A percentile compares a stretch with the other conserved stretches of the same genome.
Conservation (phyloP, 2,797 vertebrate genomes). For the Acomys russatus region DNA sequence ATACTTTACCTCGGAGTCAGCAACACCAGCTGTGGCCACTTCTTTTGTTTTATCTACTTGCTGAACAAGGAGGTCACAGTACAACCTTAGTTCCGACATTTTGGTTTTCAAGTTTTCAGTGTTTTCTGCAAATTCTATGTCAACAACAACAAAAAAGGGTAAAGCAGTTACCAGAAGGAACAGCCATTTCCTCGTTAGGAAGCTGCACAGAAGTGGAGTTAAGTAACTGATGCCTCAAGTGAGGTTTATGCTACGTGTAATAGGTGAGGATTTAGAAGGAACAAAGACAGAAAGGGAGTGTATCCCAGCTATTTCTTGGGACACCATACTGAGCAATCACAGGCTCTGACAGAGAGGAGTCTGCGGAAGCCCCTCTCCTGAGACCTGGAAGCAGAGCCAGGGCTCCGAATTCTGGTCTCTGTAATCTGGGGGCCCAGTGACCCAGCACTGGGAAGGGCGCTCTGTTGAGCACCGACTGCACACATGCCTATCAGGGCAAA, state of each 20-base stretch:
- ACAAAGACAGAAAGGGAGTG: background rate
- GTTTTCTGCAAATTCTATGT: slow-evolving; percentile 96
- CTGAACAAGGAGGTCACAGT: slow-evolving; percentile 99
- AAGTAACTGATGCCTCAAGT: background rate
- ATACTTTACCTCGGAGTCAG: slow-evolving; percentile 87
- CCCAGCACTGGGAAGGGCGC: background rate
- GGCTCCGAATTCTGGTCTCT: background rate
- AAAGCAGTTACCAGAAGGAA: slow-evolving; percentile 16
- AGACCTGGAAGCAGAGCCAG: slow-evolving; percentile 6
- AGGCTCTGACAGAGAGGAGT: background rate
- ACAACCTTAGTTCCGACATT: slow-evolving; percentile 98
- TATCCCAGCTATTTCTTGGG: background rate
- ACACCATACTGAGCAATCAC: background rate
- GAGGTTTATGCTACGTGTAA: background rate
- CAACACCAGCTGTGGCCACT: slow-evolving; percentile 86
- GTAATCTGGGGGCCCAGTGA: background rate
- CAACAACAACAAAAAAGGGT: slow-evolving; percentile 56
- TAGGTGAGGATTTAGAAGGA: background rate
- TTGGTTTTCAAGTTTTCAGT: slow-evolving; percentile 97
- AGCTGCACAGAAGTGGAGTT: background rate
- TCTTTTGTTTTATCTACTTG: slow-evolving; percentile 98
- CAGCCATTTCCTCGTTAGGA: background rate
- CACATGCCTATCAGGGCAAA: background rate
- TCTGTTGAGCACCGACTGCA: background rate
- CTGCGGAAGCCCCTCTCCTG: background rate